Conservation (phyloP, 2,888 invertebrate genomes). For the Rhodophaea formosa region DNA sequence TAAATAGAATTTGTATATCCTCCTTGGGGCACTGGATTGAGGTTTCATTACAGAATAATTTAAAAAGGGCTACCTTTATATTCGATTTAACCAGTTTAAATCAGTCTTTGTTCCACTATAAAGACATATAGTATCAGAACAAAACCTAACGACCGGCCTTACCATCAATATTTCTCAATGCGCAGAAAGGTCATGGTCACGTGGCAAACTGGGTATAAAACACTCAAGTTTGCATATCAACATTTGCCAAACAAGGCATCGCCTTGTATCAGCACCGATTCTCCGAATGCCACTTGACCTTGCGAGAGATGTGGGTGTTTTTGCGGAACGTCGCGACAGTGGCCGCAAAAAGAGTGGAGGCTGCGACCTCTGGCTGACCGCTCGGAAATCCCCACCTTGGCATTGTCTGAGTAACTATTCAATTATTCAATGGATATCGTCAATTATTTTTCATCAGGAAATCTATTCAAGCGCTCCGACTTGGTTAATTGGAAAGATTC, state of each 20-base stretch:
- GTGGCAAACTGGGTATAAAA: neutral
- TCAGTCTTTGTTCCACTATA: no score
- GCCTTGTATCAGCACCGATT: neutral
- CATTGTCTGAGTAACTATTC: neutral
- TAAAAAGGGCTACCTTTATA: no score
- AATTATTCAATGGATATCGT: neutral
- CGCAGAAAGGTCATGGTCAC: neutral
- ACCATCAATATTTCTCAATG: no score
- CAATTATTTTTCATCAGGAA: neutral
- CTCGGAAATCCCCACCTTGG: slow-evolving; percentile 32
- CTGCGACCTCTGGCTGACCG: slow-evolving; percentile 15
- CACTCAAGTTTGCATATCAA: no score
- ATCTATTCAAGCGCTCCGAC: neutral
- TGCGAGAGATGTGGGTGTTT: slow-evolving; percentile 10
- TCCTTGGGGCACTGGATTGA: no score
- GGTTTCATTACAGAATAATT: no score
- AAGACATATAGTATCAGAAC: no score
- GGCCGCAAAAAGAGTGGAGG: neutral
- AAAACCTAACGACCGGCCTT: no score
- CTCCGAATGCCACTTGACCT: slow-evolving; percentile 1
- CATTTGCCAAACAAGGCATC: neutral
- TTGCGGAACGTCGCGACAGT: neutral
- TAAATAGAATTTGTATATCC: no score
- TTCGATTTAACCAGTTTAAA: no score
- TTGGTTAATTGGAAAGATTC: neutral